Evolutionary conservation across 2,888 invertebrate genomes (phyloP).

Genomic region (Candidula unifasciata): DNA sequence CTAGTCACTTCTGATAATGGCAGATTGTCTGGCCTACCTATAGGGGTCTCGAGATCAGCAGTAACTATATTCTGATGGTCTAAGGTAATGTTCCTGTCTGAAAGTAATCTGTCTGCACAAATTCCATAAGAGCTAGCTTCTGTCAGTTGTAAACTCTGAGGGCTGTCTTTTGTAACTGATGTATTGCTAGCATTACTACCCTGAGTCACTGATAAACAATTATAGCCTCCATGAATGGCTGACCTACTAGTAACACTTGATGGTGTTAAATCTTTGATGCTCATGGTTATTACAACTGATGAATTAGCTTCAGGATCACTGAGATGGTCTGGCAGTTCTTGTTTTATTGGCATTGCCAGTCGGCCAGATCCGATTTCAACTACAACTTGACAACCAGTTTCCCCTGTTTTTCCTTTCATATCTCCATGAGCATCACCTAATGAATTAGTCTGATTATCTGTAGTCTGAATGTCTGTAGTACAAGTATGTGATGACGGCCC

Average conservation of each 20-base stretch:
- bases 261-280: background rate
- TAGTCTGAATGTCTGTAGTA: background rate
- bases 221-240: background rate
- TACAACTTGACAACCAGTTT: background rate
- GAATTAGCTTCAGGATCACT: background rate
- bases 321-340: conserved; percentile 20
- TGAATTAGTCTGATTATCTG: background rate
- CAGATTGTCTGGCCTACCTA: background rate
- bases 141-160: no score
- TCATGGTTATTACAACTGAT: background rate
- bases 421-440: background rate
- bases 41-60: background rate
- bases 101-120: no score
- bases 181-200: background rate
- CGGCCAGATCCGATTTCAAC: background rate
- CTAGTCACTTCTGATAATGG: background rate
- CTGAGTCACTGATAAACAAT: background rate
- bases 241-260: background rate
- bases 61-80: no score
- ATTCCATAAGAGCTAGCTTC: no score
- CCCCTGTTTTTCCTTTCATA: background rate
- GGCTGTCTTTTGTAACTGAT: background rate
- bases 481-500: background rate
- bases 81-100: no score
- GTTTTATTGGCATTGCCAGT: conserved; percentile 31